These are phyloP conservation scores for Habrosyne pyritoides DNA, from an alignment of 2,888 invertebrate genomes.

Conservation along the genomic window DNA sequence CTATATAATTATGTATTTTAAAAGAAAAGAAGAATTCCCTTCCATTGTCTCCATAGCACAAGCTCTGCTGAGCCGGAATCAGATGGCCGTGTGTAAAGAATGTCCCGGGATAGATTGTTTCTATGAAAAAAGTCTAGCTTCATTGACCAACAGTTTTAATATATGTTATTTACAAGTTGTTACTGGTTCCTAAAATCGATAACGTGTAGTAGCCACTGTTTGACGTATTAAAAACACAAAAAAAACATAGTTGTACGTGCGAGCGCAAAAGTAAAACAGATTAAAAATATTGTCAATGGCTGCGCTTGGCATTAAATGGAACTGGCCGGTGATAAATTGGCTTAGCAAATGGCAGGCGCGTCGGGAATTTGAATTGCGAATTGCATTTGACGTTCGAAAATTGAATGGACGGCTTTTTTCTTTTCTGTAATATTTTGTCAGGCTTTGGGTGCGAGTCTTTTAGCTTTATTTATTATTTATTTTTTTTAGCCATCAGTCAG, in stretches of 20 bases:
- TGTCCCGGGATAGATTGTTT: too few relatives aligned
- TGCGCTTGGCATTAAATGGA: conserved; percentile 8
- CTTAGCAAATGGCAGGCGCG: conserved; percentile 10
- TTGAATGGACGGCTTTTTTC: neutral
- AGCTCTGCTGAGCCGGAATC: too few relatives aligned
- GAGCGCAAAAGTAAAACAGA: conserved; percentile 9
- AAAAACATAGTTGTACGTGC: neutral
- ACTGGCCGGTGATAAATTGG: conserved; percentile 11
- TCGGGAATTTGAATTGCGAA: conserved; percentile 9
- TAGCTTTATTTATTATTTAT: neutral
- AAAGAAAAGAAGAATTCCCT: too few relatives aligned
- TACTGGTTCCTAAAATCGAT: neutral
- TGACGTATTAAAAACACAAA: neutral
- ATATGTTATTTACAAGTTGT: too few relatives aligned
- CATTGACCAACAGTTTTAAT: too few relatives aligned
- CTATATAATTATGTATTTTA: too few relatives aligned
- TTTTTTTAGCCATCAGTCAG: neutral
- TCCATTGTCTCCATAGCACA: too few relatives aligned
- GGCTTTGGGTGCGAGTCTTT: neutral
- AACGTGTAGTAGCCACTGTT: neutral
- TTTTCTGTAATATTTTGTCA: neutral
- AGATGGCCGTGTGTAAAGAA: too few relatives aligned
- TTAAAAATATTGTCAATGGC: conserved; percentile 11
- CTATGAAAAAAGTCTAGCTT: too few relatives aligned
- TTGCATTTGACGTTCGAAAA: conserved; percentile 8